Evolutionary conservation across 2,888 invertebrate species (phyloP).

Genomic region (Meteorus colon): DNA sequence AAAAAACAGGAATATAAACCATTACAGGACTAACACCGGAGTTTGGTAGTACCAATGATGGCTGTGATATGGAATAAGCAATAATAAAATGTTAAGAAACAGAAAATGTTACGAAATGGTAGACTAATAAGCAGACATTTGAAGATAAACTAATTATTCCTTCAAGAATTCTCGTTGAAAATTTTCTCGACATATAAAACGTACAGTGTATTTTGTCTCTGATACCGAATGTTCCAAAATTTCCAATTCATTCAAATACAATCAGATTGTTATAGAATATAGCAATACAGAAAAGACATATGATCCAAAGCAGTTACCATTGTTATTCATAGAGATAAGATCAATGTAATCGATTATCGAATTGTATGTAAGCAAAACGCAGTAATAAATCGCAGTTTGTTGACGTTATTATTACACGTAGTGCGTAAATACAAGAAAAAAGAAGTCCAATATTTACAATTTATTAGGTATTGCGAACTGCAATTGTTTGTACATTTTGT

Average conservation of each 20-base stretch:
- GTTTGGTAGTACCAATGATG: conserved; percentile 65
- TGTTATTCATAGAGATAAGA: conserved; percentile 8
- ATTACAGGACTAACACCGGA: conserved; percentile 44
- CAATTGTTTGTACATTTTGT: conserved; percentile 57
- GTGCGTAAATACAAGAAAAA: conserved; percentile 28
- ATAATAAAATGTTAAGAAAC: conserved; percentile 43
- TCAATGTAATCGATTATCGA: not conserved
- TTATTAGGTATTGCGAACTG: conserved; percentile 46
- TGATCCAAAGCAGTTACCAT: not conserved
- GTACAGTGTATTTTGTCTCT: not conserved
- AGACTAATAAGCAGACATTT: conserved; percentile 15
- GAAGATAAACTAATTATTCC: not conserved
- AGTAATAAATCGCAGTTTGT: not conserved
- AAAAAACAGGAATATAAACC: conserved; percentile 40
- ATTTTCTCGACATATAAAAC: not conserved
- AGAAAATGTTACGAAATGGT: conserved; percentile 39
- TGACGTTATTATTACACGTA: conserved; percentile 29
- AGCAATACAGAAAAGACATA: not conserved
- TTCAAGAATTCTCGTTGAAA: not conserved
- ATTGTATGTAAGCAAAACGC: conserved; percentile 40
- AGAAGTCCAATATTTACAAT: conserved; percentile 51
- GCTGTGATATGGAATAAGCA: conserved; percentile 67
- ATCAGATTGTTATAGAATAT: not conserved
- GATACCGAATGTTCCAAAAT: not conserved
- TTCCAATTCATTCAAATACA: not conserved